Evolutionary conservation across 2,113 vertebrate species (phyloP).

Genomic region (Rhagologus leucostigma): DNA sequence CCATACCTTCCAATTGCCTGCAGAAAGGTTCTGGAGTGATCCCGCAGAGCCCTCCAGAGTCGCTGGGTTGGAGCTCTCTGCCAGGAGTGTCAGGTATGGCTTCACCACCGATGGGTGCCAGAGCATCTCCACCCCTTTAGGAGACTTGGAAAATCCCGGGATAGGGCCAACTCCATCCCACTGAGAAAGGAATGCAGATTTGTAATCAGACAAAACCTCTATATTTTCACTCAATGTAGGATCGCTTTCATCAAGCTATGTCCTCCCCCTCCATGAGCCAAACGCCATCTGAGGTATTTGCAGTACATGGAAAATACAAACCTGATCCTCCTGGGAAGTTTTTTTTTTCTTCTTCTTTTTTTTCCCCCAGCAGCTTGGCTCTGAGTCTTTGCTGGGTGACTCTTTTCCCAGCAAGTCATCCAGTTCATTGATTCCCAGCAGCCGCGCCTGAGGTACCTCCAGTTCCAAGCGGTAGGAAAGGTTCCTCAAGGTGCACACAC

Average conservation of each 20-base stretch:
- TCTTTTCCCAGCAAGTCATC: conserved; percentile 88
- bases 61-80: conserved; percentile 96
- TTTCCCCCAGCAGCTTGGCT: conserved; percentile 94
- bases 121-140: conserved; percentile 95
- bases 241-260: accelerated
- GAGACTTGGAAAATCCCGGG: conserved; percentile 92
- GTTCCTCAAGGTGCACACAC: conserved; percentile 95
- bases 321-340: conserved; percentile 86
- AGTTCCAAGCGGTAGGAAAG: conserved; percentile 94
- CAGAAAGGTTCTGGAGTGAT: conserved; percentile 96
- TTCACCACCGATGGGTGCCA: conserved; percentile 97
- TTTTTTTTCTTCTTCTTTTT: conserved; percentile 98
- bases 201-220: not conserved
- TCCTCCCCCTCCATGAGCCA: not conserved
- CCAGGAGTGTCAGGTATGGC: conserved; percentile 92
- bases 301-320: conserved; percentile 58
- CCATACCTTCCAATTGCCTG: conserved; percentile 94
- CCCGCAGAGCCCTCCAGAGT: conserved; percentile 95
- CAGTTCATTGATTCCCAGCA: conserved; percentile 84
- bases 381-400: conserved; percentile 88
- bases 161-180: conserved; percentile 98
- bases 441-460: conserved; percentile 87
- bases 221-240: not conserved
- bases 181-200: conserved; percentile 55
- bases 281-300: not conserved